A percentile compares a stretch with the other conserved stretches of the same genome.
Evolutionary conservation across 2,113 vertebrate species (phyloP).

Genomic region (Pseudorectes ferrugineus): DNA sequence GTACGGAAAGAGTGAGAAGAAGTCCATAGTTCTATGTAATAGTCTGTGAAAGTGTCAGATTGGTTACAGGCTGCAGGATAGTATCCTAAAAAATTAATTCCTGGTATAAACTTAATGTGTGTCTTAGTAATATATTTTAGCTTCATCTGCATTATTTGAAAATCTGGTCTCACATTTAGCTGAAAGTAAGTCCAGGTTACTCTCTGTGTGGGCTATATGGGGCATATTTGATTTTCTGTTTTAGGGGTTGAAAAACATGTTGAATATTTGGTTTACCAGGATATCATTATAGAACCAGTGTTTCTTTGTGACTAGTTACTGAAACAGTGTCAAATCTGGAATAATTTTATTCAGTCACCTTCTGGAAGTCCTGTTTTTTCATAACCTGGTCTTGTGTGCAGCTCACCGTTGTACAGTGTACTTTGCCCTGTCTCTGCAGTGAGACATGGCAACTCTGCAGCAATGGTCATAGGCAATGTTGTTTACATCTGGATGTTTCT

Average conservation of each 20-base stretch:
- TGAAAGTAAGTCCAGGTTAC: background rate
- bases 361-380: background rate
- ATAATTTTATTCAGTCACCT: background rate
- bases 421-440: background rate
- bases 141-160: background rate
- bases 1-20: background rate
- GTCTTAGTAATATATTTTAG: background rate
- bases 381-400: background rate
- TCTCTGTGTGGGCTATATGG: background rate
- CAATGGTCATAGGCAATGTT: background rate
- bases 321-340: background rate
- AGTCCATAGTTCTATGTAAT: background rate
- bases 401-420: background rate
- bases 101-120: background rate
- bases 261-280: background rate
- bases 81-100: background rate
- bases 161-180: background rate
- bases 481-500: background rate
- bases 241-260: background rate
- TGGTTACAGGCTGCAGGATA: background rate
- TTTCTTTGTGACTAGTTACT: background rate
- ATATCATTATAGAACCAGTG: background rate
- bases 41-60: background rate
- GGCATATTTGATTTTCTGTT: background rate
- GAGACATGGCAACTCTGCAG: background rate